A percentile compares a stretch with the other conserved stretches of the same genome.
Evolutionary conservation across 2,888 invertebrate genomes (phyloP).

Genomic region (Rhimphoctona megacephalus): DNA sequence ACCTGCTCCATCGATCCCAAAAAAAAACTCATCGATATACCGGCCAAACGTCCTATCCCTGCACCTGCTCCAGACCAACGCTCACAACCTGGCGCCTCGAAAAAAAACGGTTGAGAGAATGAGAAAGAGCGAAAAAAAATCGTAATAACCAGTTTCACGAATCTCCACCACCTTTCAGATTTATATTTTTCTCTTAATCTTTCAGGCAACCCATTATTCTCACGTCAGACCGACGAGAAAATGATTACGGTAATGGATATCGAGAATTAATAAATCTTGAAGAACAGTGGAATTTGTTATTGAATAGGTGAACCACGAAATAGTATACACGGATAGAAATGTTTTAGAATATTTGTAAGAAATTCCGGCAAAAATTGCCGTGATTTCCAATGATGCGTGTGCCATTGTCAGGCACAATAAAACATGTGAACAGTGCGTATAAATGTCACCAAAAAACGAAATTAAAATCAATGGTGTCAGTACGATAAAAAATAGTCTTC

Average conservation of each 20-base stretch:
- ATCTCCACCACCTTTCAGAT: constrained; percentile 28
- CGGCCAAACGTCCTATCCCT: constrained; percentile 27
- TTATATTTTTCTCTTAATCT: constrained; percentile 26
- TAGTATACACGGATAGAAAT: no score
- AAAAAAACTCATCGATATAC: constrained; percentile 40
- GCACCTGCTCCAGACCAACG: constrained; percentile 50
- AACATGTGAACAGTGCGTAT: no score
- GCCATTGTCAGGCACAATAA: no score
- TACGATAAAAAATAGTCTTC: no score
- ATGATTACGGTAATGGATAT: constrained; percentile 23
- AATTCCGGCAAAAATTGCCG: no score
- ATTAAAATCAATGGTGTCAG: no score
- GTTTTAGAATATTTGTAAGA: no score
- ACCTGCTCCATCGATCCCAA: constrained; percentile 20
- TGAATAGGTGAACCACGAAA: background rate
- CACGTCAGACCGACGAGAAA: constrained; percentile 15
- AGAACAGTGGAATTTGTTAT: background rate
- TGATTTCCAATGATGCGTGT: no score
- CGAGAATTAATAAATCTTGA: constrained; percentile 40
- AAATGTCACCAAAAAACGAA: no score
- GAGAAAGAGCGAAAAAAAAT: constrained; percentile 17
- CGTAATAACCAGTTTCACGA: constrained; percentile 58
- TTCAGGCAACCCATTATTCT: constrained; percentile 36
- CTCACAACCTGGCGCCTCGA: constrained; percentile 27
- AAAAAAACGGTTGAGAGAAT: constrained; percentile 33